Evolutionary conservation across 1,140 invertebrate genomes (phyloP).

Genomic region (Apis florea): DNA sequence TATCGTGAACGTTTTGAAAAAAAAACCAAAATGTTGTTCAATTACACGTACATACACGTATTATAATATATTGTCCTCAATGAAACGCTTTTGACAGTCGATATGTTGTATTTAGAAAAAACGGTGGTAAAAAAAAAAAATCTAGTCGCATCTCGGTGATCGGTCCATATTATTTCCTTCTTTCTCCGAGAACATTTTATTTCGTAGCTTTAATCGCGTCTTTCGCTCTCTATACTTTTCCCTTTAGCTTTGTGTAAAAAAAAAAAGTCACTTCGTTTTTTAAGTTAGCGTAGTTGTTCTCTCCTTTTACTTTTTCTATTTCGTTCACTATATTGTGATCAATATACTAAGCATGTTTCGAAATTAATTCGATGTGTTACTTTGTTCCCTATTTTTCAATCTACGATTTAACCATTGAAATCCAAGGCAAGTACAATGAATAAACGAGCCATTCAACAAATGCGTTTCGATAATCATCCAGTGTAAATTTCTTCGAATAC

Average conservation of each 20-base stretch:
- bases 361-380: background rate
- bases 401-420: conserved; percentile 17
- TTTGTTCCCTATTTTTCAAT: too few species aligned
- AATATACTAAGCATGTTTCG: background rate
- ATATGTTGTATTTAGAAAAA: conserved; percentile 49
- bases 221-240: conserved; percentile 9
- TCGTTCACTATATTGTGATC: background rate
- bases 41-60: conserved; percentile 50
- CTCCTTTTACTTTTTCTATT: too few species aligned
- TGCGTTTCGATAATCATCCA: conserved; percentile 5
- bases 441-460: background rate
- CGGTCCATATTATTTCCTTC: conserved; percentile 23
- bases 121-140: conserved; percentile 32
- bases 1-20: conserved; percentile 68
- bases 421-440: background rate
- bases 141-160: conserved; percentile 62
- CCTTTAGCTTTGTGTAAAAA: background rate
- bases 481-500: background rate
- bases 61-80: conserved; percentile 54
- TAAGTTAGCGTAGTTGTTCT: background rate
- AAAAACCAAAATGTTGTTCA: conserved; percentile 77
- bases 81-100: conserved; percentile 59
- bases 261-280: background rate
- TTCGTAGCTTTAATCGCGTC: conserved; percentile 17
- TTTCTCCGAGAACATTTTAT: conserved; percentile 4